Evolutionary conservation across 2,113 vertebrate genomes (phyloP), one percentile per base, ranked within the genome.

Genomic region (Neomonachus schauinslandi): DNA sequence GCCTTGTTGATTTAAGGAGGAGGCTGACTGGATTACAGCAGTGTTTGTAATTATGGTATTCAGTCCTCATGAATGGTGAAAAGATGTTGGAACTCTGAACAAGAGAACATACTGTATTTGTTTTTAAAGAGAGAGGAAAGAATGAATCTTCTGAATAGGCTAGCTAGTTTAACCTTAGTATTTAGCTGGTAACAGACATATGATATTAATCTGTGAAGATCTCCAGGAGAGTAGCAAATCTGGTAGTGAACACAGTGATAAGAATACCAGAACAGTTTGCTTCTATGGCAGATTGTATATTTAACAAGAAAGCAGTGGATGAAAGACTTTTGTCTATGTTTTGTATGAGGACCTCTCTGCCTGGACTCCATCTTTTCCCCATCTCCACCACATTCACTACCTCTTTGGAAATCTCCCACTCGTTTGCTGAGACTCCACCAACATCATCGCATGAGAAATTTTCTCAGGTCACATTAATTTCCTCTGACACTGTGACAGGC

Each of bases 61-160:
- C 11, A 49, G 46, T 28, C 22, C 28, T 85, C 53, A 1, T 88
- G 42, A 80, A 88, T 33, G 42, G 22, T 39, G 69, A 42, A 91
- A 95, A 88, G 15, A 87, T 59, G n/a, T 26, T 88, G 93, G 59
- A 61, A 89, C 24, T 82, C 57, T 46, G 51, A 71, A 72, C 3
- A 51, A 92, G 46, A 84, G 33, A 79, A 94, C 61, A 59, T 18
- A 21, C 22, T 81, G 18, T 53, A 26, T 84, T 74, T 9, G 0
- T 89, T 71, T 79, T 93, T 69, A 84, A 89, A 89, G 31, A 36
- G 49, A 76, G 16, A 91, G 15, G 82, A 80, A 91, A 91, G 46
- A 95, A 94, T 63, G 36, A 57, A 33, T 24, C 15, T 71, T 87
- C 71, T 95, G 69, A 87, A 36, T 36, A 95, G 15, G 63, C 67